Percentiles rank a stretch among this genome's conserved stretches.
Evolutionary conservation across 2,797 vertebrate genomes (phyloP).

Genomic region (Enteromius paludinosus): DNA sequence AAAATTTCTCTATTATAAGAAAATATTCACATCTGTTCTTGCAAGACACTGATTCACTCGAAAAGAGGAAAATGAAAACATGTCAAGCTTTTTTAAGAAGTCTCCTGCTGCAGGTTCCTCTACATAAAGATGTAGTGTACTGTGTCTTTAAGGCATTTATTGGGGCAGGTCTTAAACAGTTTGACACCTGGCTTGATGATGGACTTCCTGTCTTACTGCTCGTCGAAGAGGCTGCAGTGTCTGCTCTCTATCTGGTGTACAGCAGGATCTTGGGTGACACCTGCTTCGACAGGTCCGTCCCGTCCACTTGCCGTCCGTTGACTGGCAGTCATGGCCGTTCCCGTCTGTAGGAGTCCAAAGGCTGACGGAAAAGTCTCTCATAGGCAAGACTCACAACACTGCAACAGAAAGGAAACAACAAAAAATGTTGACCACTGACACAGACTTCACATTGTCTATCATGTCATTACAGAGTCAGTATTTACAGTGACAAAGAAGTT

Average conservation of each 20-base stretch:
- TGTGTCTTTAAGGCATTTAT: conserved; percentile 86
- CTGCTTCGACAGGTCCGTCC: conserved; percentile 23
- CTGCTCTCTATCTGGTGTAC: conserved; percentile 58
- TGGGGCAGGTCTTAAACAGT: conserved; percentile 74
- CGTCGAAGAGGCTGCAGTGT: conserved; percentile 64
- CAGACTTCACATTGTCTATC: background rate
- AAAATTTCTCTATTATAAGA: conserved; percentile 81
- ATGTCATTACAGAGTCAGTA: conserved; percentile 3
- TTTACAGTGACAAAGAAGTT: conserved; percentile 1
- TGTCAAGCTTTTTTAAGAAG: conserved; percentile 68
- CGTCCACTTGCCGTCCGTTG: conserved; percentile 57
- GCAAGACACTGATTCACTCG: conserved; percentile 80
- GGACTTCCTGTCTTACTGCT: conserved; percentile 61
- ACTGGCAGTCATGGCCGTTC: conserved; percentile 64
- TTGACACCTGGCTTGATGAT: conserved; percentile 69
- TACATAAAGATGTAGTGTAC: conserved; percentile 73
- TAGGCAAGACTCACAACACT: conserved; percentile 73
- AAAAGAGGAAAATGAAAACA: conserved; percentile 74
- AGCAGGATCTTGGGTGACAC: conserved; percentile 26
- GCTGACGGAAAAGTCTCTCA: conserved; percentile 58
- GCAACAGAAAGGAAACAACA: conserved; percentile 62
- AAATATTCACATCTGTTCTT: conserved; percentile 85
- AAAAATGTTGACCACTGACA: background rate
- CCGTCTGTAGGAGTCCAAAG: conserved; percentile 67
- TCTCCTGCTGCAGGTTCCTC: conserved; percentile 75